Base-by-base conservation (phyloP, 2,113 vertebrate genomes). In the Corythornis cristatus region DNA sequence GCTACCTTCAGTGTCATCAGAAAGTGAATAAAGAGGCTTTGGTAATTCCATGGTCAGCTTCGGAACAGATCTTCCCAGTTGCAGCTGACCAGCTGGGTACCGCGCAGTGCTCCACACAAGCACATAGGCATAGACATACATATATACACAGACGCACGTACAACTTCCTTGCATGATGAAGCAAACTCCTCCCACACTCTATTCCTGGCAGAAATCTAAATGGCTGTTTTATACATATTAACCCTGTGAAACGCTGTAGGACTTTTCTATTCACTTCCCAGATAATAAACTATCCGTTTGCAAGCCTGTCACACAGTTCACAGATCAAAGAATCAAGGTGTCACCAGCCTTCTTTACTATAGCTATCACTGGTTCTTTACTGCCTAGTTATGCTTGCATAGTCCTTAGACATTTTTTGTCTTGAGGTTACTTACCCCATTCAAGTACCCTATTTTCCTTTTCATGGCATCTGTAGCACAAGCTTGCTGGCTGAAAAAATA, bases 281-380 rank as follows among this genome's bases (percentile, higher is more conserved):
- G 94, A 96, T 97, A 97, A 97, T 97, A 98, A 97, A 95, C 95
- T 96, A 91, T 88, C 96, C 90, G 66, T 96, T 96, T 97, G 93
- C 95, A 97, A 97, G 95, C 83, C 93, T 95, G 85, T 94, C 92
- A 93, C 95, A 95, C 97, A 97, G 96, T 97, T 97, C 96, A 95
- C 85, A 96, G 97, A 98, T 97, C 95, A 97, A 98, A 98, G 97
- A 97, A 97, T 97, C 93, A 96, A 97, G 96, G 96, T 98, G 93
- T 93, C 97, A 98, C 89, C 78, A 95, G 94, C 81, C 48, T 96
- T 95, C 93, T 92, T 93, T 98, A 98, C 97, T 97, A 95, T 95
- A 98, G 96, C 97, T 94, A 96, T 97, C 81, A 87, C 92, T 97
- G 94, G 65, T 97, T 96, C 94, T 97, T 97, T 97, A 90, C 91